phyloP scores from a whole-genome alignment of 2,888 invertebrate species.

The Gortyna flavago region DNA sequence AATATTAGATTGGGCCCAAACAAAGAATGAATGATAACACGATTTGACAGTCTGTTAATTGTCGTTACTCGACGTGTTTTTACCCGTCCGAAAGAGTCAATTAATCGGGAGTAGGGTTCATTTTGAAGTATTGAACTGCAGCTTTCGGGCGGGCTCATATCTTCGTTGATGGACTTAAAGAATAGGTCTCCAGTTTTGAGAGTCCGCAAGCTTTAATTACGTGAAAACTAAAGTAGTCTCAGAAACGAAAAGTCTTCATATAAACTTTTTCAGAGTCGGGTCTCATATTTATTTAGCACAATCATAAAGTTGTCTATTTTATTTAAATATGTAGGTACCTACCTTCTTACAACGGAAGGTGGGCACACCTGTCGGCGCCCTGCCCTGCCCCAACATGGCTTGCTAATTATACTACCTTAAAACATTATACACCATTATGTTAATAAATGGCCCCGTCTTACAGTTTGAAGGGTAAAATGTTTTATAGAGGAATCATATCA shows the following conservation, averaged over 20 bases:
- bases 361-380: constrained; percentile 39
- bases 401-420: constrained; percentile 44
- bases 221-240: neutral
- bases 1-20: neutral
- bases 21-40: neutral
- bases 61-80: neutral
- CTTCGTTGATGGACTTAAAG: neutral
- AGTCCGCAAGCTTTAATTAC: neutral
- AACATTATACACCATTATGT: constrained; percentile 48
- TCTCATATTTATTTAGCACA: constrained; percentile 2
- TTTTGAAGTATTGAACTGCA: neutral
- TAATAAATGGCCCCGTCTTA: constrained; percentile 28
- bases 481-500: constrained; percentile 7
- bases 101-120: no score
- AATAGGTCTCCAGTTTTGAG: neutral
- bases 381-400: constrained; percentile 36
- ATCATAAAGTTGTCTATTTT: neutral
- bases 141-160: neutral
- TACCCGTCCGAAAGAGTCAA: neutral
- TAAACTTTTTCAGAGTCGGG: neutral
- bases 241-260: neutral
- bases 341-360: constrained; percentile 1
- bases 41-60: neutral
- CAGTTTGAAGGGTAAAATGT: constrained; percentile 32
- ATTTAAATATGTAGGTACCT: constrained; percentile 1